These are phyloP conservation scores for Otolemur garnettii DNA, from an alignment of 2,113 vertebrate species.

Conservation along the genomic window DNA sequence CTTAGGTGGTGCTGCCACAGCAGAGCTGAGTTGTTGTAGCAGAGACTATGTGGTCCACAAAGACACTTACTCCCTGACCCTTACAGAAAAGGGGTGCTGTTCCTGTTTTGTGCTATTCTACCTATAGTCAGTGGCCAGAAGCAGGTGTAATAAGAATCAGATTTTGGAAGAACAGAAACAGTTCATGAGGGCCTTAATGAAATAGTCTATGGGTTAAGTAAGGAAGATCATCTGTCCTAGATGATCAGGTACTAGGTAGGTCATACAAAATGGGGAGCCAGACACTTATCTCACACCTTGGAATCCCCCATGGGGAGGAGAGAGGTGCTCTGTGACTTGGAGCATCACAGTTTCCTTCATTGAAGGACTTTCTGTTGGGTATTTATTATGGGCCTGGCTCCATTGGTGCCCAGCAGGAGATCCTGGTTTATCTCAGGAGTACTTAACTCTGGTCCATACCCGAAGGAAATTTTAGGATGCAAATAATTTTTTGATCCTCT, in stretches of 20 bases:
- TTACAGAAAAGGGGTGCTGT: not conserved
- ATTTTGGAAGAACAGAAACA: not conserved
- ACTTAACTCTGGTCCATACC: not conserved
- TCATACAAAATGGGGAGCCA: not conserved
- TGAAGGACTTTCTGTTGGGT: not conserved
- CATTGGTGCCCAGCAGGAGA: not conserved
- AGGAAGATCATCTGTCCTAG: not conserved
- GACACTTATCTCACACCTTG: not conserved
- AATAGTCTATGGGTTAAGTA: not conserved
- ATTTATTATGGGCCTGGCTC: not conserved
- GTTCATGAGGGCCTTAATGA: not conserved
- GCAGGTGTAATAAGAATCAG: not conserved
- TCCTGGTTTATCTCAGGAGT: not conserved
- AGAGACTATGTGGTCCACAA: not conserved
- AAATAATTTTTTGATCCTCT: not conserved
- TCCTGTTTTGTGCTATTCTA: not conserved
- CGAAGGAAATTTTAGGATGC: not conserved
- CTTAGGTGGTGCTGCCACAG: not conserved
- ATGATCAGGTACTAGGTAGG: not conserved
- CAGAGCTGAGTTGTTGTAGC: rapidly evolving
- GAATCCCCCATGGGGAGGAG: no score
- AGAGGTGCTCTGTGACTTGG: not conserved
- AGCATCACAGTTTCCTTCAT: not conserved
- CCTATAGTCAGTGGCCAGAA: not conserved
- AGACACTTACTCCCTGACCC: no score